Conservation (phyloP, 1,140 invertebrate genomes). For the Lepidostoma basale region DNA sequence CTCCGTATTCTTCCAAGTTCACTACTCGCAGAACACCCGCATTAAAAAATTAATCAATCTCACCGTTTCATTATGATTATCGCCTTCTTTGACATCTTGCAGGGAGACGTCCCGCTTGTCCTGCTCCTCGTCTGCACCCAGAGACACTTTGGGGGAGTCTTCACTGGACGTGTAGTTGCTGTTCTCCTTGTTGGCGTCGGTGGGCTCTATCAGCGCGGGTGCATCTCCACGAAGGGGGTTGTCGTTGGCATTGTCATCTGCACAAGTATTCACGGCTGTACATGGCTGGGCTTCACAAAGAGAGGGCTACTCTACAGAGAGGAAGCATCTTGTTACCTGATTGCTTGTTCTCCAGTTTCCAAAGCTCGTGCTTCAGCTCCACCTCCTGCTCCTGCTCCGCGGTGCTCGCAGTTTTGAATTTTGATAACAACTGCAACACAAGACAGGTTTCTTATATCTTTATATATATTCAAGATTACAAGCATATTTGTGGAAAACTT, state of each 20-base stretch:
- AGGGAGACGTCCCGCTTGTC: conserved; percentile 49
- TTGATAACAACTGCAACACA: too few species aligned
- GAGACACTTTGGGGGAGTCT: conserved; percentile 53
- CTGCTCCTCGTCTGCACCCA: conserved; percentile 47
- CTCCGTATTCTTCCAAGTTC: too few species aligned
- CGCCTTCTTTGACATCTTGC: conserved; percentile 15
- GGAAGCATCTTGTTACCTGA: neutral
- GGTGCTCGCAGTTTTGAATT: too few species aligned
- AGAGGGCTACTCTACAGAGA: neutral
- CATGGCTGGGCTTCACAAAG: neutral
- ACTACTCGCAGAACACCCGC: too few species aligned
- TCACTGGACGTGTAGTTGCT: conserved; percentile 33
- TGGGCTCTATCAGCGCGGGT: conserved; percentile 47
- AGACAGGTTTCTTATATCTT: too few species aligned
- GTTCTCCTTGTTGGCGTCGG: conserved; percentile 48
- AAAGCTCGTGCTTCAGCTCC: conserved; percentile 49
- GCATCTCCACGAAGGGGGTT: conserved; percentile 54
- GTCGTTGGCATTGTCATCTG: conserved; percentile 36
- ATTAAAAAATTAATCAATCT: too few species aligned
- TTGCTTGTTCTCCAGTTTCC: conserved; percentile 12
- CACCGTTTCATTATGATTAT: conserved; percentile 12
- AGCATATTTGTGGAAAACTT: too few species aligned
- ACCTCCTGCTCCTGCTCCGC: conserved; percentile 57
- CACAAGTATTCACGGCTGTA: neutral
- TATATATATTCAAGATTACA: too few species aligned